These are phyloP conservation scores for Promerops cafer DNA, from an alignment of 2,113 vertebrate genomes.

Conservation along the genomic window DNA sequence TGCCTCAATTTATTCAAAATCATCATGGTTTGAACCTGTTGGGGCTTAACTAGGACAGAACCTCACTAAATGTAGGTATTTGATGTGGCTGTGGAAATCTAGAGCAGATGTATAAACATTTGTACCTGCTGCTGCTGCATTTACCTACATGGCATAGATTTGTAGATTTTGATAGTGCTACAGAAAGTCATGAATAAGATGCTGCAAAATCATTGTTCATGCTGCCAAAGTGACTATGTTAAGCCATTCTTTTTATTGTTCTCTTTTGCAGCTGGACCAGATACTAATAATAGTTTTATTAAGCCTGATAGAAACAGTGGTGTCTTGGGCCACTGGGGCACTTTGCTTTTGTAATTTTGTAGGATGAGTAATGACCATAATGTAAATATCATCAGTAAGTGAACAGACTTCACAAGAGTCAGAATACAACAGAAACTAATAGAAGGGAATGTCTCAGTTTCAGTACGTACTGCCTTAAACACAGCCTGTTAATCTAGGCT, in stretches of 20 bases:
- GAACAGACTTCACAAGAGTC: not conserved
- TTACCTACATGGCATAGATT: fast-evolving
- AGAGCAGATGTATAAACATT: not conserved
- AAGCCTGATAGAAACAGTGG: not conserved
- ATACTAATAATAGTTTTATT: not conserved
- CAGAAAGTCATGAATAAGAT: not conserved
- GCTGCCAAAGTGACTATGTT: not conserved
- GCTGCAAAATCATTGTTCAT: not conserved
- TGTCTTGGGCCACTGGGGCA: not conserved
- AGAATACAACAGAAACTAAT: not conserved
- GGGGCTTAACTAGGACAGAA: not conserved
- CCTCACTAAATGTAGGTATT: not conserved
- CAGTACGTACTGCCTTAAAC: not conserved
- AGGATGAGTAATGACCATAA: not conserved
- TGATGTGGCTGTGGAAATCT: not conserved
- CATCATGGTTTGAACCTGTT: not conserved
- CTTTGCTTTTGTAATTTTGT: not conserved
- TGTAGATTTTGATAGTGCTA: not conserved
- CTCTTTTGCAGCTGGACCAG: not conserved
- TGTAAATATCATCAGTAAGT: not conserved
- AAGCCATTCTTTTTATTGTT: not conserved
- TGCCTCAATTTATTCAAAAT: not conserved
- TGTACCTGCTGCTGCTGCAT: not conserved
- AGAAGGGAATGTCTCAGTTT: not conserved
- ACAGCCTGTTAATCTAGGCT: not conserved